Evolutionary conservation across 2,888 invertebrate genomes (phyloP), one percentile per base, ranked within the genome.

Genomic region (Chamaedrilus cognettii): DNA sequence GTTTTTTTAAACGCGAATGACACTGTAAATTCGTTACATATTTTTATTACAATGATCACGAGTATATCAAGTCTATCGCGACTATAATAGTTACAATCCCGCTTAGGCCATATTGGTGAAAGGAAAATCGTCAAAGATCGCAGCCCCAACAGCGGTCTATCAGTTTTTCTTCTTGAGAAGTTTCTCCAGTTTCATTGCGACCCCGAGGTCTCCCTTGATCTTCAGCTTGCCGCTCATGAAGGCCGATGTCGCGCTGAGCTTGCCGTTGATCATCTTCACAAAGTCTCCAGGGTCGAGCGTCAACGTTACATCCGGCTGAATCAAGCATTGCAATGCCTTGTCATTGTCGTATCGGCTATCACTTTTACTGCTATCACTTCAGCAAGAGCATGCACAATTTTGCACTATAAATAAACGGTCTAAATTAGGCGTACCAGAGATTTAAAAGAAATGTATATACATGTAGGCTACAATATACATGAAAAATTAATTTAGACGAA

Each of bases 211-310:
- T 0, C 98, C 97, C 72, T 87, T 88, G 74, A 98, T 93, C 86
- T 96, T 96, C 76, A 98, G 85, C 85, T 96, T 96, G 62, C 97
- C 97, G 80, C 90, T 90, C 95, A 98, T 96, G 84, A 95, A 96
- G 0, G 98, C 97, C 1, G 90, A 89, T 0, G 96, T 90, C 1
- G 98, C 91, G 80, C 94, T 96, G 74, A 96, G 79, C 85, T 95
- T 92, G 49, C 93, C 93, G 87, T 82, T 75, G 73, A 86, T 85
- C 81, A 87, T 84, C 69, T 84, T 83, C 1, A 79, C 76, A 74
- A 87, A 87, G 73, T 86, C 82, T n/a, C 77, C 81, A 32, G 82
- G 80, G 76, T 91, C 91, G 91, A 96, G 92, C 0, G 90, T 90
- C 62, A 97, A 88, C 0, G 90, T 91, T 0, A 93, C 93, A 82